These are phyloP conservation scores for Stegostoma tigrinum DNA, from an alignment of 2,113 vertebrate species.

Conservation along the genomic window DNA sequence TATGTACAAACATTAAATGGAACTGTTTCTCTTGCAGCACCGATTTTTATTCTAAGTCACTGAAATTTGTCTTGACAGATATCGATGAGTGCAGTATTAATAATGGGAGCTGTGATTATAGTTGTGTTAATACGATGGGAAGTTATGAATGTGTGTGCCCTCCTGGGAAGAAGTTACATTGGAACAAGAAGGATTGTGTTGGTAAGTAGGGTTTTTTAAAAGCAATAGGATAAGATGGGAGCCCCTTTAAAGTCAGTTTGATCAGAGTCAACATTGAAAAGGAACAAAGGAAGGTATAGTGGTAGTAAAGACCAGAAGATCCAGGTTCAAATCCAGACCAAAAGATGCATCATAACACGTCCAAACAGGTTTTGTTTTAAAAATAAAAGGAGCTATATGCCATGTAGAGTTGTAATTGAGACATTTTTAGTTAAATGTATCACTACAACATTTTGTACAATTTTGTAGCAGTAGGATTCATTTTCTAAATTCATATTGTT, in stretches of 20 bases:
- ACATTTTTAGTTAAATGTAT: not conserved
- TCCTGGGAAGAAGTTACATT: slow-evolving; percentile 74
- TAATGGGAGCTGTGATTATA: slow-evolving; percentile 75
- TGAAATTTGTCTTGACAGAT: slow-evolving; percentile 57
- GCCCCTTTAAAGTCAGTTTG: not conserved
- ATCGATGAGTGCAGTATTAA: slow-evolving; percentile 86
- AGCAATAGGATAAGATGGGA: not conserved
- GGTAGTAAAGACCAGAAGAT: too few relatives aligned
- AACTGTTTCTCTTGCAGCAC: not conserved
- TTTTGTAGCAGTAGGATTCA: not conserved
- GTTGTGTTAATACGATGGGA: slow-evolving; percentile 79
- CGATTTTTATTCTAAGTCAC: not conserved
- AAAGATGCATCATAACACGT: too few relatives aligned
- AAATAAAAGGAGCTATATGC: not conserved
- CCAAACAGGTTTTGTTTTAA: too few relatives aligned
- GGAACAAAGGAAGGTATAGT: not conserved
- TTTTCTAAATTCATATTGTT: not conserved
- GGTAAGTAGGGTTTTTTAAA: slow-evolving; percentile 57
- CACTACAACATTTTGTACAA: not conserved
- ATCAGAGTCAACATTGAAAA: not conserved
- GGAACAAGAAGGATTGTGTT: slow-evolving; percentile 90
- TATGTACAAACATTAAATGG: not conserved
- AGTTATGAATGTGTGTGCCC: slow-evolving; percentile 83
- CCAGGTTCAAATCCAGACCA: too few relatives aligned
- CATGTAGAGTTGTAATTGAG: not conserved